Conservation (phyloP, 2,113 vertebrate species). For the Phaethornis superciliosus region DNA sequence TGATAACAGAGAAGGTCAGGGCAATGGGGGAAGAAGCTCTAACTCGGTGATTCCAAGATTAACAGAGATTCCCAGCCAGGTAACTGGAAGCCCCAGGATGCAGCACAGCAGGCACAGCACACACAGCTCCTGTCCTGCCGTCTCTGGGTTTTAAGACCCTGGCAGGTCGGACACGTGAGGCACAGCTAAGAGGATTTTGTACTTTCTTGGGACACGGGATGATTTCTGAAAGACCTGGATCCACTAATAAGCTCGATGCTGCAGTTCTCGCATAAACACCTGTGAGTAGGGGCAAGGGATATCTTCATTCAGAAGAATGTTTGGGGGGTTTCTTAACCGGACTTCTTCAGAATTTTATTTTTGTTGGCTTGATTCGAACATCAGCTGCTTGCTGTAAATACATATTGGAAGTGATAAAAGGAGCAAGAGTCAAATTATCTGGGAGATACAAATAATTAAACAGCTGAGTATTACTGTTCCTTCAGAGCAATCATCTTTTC, state of each 20-base stretch:
- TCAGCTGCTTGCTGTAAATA: conserved; percentile 52
- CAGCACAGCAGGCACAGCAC: neutral
- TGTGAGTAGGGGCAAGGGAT: fast-evolving
- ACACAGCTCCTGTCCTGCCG: neutral
- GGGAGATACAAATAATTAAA: neutral
- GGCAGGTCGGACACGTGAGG: neutral
- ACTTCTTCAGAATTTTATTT: conserved; percentile 6
- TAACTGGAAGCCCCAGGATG: neutral
- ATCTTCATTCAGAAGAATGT: neutral
- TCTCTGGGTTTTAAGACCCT: neutral
- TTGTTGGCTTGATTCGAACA: conserved; percentile 58
- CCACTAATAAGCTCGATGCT: neutral
- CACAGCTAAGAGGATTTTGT: neutral
- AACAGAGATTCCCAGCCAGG: neutral
- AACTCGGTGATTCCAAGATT: neutral
- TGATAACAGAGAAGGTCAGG: too few relatives aligned
- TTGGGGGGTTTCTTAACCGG: neutral
- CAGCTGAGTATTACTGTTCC: neutral
- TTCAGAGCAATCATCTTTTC: neutral
- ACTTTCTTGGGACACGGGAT: neutral
- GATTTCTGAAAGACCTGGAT: neutral
- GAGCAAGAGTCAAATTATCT: neutral
- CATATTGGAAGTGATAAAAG: neutral
- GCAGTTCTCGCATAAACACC: neutral
- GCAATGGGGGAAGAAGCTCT: neutral